These are phyloP conservation scores for Drosophila asahinai DNA, from an alignment of 1,140 invertebrate species.

Conservation along the genomic window DNA sequence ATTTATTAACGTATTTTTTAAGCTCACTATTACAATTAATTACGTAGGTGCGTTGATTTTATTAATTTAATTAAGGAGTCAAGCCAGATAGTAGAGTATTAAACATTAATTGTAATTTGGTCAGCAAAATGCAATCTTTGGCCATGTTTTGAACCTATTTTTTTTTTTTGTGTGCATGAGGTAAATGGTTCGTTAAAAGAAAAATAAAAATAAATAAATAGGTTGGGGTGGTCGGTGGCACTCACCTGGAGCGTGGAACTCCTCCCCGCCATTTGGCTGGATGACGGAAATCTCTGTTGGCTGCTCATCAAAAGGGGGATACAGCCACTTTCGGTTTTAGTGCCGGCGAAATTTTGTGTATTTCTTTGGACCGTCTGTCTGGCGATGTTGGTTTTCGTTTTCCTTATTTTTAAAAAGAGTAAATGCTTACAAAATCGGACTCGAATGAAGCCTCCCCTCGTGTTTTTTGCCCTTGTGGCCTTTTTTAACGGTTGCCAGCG, in stretches of 20 bases:
- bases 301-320: slow-evolving; percentile 36
- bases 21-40: background rate
- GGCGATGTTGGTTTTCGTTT: slow-evolving; percentile 36
- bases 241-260: slow-evolving; percentile 57
- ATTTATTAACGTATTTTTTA: no score
- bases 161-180: slow-evolving; percentile 1
- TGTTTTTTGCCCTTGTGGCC: slow-evolving; percentile 32
- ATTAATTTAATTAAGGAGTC: no score
- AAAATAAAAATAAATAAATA: background rate
- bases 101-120: no score
- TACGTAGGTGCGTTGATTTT: background rate
- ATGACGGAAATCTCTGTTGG: slow-evolving; percentile 38
- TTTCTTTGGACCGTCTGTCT: slow-evolving; percentile 38
- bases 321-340: slow-evolving; percentile 48
- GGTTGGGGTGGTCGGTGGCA: slow-evolving; percentile 4
- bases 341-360: slow-evolving; percentile 31
- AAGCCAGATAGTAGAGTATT: no score
- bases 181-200: background rate
- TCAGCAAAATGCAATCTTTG: no score
- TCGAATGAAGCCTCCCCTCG: slow-evolving; percentile 12
- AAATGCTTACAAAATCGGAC: slow-evolving; percentile 15
- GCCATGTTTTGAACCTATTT: background rate
- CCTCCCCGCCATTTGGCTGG: slow-evolving; percentile 32
- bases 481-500: slow-evolving; percentile 59
- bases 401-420: slow-evolving; percentile 30